A percentile compares a stretch with the other conserved stretches of the same genome.
Evolutionary conservation across 2,113 vertebrate species (phyloP).

Genomic region (Coryphaenoides rupestris): DNA sequence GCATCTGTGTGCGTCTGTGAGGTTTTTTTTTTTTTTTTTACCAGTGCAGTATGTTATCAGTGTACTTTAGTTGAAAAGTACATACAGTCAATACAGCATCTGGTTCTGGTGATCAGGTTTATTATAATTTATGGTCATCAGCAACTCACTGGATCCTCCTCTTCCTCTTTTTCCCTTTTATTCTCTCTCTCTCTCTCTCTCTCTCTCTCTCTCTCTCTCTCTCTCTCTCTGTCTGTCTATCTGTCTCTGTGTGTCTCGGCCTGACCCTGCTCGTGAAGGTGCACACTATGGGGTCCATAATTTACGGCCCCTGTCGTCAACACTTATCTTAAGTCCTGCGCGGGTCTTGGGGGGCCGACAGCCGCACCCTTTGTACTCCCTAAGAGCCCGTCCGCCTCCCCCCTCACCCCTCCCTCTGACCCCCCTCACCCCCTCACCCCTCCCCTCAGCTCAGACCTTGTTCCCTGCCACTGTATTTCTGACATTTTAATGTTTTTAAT

Average conservation of each 20-base stretch:
- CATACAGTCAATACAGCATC: constrained; percentile 22
- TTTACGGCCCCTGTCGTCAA: constrained; percentile 52
- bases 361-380: constrained; percentile 58
- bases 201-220: constrained; percentile 9
- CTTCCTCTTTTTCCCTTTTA: constrained; percentile 3
- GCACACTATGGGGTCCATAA: constrained; percentile 46
- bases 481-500: constrained; percentile 62
- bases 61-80: constrained; percentile 12
- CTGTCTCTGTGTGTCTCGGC: constrained; percentile 9
- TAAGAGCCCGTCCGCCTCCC: constrained; percentile 17
- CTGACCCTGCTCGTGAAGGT: constrained; percentile 49
- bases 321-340: constrained; percentile 47
- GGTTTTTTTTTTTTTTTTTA: too few relatives aligned
- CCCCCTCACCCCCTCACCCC: constrained; percentile 9
- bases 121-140: constrained; percentile 37
- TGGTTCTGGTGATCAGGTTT: constrained; percentile 40
- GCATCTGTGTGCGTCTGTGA: too few relatives aligned
- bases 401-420: background rate
- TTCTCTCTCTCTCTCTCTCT: background rate
- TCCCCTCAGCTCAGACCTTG: constrained; percentile 39
- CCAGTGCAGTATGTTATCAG: too few relatives aligned
- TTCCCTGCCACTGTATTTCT: constrained; percentile 60
- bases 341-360: constrained; percentile 38
- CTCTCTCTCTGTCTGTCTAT: constrained; percentile 12
- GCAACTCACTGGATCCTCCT: constrained; percentile 32